phyloP scores from a whole-genome alignment of 2,113 vertebrate species.

The Urocitellus parryii region DNA sequence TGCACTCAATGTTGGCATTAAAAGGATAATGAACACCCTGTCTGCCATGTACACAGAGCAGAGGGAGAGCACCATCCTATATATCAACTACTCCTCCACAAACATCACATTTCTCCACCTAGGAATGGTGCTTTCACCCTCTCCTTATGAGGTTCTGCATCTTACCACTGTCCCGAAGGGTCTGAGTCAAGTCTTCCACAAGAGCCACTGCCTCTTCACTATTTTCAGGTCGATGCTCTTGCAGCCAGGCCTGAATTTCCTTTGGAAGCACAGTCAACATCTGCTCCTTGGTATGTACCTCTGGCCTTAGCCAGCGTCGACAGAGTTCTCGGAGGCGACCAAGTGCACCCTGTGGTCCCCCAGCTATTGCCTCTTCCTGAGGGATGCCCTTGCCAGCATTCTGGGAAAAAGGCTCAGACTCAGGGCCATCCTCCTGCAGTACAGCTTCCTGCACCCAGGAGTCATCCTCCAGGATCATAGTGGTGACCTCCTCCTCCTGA shows the following conservation, averaged over 20 bases:
- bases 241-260: conserved; percentile 82
- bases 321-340: conserved; percentile 78
- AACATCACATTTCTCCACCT: neutral
- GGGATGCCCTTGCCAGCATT: conserved; percentile 24
- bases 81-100: neutral
- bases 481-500: conserved; percentile 57
- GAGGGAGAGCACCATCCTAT: neutral
- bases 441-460: conserved; percentile 79
- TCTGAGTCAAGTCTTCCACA: conserved; percentile 78
- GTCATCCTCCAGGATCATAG: conserved; percentile 70
- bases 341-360: conserved; percentile 36
- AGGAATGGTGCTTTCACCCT: neutral
- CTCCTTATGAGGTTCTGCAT: neutral
- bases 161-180: conserved; percentile 76
- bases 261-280: conserved; percentile 72
- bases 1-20: neutral
- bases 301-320: conserved; percentile 78
- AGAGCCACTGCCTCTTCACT: conserved; percentile 74
- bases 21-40: neutral
- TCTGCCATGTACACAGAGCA: neutral
- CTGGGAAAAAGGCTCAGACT: conserved; percentile 13
- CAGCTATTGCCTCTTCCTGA: neutral
- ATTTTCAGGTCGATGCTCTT: conserved; percentile 74
- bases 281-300: conserved; percentile 80
- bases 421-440: conserved; percentile 75